These are phyloP conservation scores for Lysiphlebus fabarum DNA, from an alignment of 1,140 invertebrate species.

Conservation along the genomic window DNA sequence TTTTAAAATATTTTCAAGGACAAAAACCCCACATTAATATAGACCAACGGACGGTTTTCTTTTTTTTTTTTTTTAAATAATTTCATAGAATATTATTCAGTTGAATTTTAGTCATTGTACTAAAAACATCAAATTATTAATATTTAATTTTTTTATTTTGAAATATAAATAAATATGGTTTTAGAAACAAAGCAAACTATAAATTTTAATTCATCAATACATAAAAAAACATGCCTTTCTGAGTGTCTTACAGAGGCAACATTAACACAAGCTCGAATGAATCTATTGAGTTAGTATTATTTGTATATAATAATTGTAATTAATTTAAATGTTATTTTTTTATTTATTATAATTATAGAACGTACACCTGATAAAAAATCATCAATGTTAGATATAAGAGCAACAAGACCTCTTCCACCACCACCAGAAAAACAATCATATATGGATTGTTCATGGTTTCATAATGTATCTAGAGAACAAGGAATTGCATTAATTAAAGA, in stretches of 20 bases:
- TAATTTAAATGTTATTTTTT: too few relatives aligned
- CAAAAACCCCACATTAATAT: constrained; percentile 34
- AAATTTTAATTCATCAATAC: constrained; percentile 32
- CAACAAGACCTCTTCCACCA: constrained; percentile 45
- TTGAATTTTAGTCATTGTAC: too few relatives aligned
- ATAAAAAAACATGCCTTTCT: constrained; percentile 41
- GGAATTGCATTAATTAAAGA: constrained; percentile 45
- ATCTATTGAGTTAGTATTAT: constrained; percentile 46
- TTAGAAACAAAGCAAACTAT: constrained; percentile 37
- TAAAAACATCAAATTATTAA: constrained; percentile 13
- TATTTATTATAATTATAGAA: constrained; percentile 33
- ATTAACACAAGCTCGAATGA: constrained; percentile 48
- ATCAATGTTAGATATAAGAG: constrained; percentile 38
- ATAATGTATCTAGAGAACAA: constrained; percentile 47
- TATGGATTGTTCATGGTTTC: constrained; percentile 49
- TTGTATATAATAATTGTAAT: too few relatives aligned
- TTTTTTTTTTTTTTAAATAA: too few relatives aligned
- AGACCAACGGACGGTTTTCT: constrained; percentile 38
- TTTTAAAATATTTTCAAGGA: background rate
- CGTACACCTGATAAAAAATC: constrained; percentile 48
- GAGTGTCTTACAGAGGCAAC: constrained; percentile 47
- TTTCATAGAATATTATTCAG: too few relatives aligned
- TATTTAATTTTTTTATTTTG: constrained; percentile 16
- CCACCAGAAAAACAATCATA: constrained; percentile 45
- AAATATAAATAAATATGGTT: constrained; percentile 38